Evolutionary conservation across 2,888 invertebrate genomes (phyloP), one percentile per base, ranked within the genome.

Genomic region (Ophion obscuratus): DNA sequence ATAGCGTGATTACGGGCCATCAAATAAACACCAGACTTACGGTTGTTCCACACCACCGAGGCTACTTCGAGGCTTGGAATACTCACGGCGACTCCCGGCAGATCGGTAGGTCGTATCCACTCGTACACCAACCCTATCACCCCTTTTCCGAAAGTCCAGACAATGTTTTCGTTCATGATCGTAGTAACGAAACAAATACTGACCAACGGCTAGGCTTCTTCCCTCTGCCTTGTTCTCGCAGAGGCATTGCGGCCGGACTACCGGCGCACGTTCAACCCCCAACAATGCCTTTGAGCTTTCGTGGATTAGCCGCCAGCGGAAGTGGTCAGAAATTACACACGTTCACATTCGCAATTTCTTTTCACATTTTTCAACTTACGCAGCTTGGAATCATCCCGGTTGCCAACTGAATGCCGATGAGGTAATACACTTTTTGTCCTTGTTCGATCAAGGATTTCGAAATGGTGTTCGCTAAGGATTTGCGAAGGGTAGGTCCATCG

Each of bases 1-100:
- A 93, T 93, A 92, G 93, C 93, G 93, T 93, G 93, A 93, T 93
- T 93, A 92, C 92, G 90, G 90, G 91, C 93, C 92, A 93, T 93
- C 92, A 93, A 92, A 93, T 93, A 93, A 93, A 93, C 92, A 93
- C 92, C 91, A 92, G 92, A 91, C 92, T 93, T 90, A 89, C 91
- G 90, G 91, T 92, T 93, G 92, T 92, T 92, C 92, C 90, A 92
- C 91, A 90, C 92, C 91, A 88, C 88, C 89, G 9, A 40, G 89
- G 89, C 89, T 92, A 90, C 91, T 92, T 91, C 90, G 87, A 88
- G 53, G 73, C 73, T 36, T 31, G 40, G 53, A 78, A 86, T 76
- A 68, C 86, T 80, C 84, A 85, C 86, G 85, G n/a, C 81, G 71
- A 81, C 68, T 77, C 76, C 14, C 47, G 11, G 20, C 44, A 31